A percentile compares a stretch with the other conserved stretches of the same genome.
Evolutionary conservation across 2,888 invertebrate genomes (phyloP).

Genomic region (Phoenoteleia sp.): DNA sequence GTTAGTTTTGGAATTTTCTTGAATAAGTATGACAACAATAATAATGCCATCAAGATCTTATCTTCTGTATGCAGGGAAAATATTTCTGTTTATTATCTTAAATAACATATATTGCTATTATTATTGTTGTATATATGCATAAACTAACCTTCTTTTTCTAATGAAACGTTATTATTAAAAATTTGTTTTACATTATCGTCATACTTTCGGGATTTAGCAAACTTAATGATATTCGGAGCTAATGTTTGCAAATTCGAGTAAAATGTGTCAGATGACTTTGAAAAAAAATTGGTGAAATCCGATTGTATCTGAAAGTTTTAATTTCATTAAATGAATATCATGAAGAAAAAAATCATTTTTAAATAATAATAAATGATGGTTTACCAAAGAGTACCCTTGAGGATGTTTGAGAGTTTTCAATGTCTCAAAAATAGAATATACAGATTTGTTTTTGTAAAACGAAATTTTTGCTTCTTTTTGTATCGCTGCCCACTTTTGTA

Average conservation of each 20-base stretch:
- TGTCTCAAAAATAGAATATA: not conserved
- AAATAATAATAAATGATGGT: not conserved
- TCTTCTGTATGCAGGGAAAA: not conserved
- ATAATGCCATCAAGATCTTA: not conserved
- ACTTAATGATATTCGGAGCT: not conserved
- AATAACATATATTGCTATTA: not conserved
- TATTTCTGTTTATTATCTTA: too few relatives aligned
- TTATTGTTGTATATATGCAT: too few relatives aligned
- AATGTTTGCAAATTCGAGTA: not conserved
- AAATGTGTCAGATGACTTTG: not conserved
- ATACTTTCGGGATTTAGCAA: not conserved
- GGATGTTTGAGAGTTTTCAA: not conserved
- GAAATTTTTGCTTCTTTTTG: not conserved
- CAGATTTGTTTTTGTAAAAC: not conserved
- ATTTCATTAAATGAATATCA: not conserved
- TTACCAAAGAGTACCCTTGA: not conserved
- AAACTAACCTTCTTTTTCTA: not conserved
- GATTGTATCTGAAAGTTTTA: not conserved
- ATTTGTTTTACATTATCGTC: not conserved
- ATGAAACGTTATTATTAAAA: not conserved
- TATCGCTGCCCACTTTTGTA: not conserved
- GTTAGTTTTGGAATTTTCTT: constrained; percentile 5
- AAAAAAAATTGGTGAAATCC: not conserved
- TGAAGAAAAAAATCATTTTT: not conserved
- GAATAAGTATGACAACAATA: constrained; percentile 2